Base-by-base conservation (phyloP, 2,888 invertebrate genomes). In the Mythimna loreyi region DNA sequence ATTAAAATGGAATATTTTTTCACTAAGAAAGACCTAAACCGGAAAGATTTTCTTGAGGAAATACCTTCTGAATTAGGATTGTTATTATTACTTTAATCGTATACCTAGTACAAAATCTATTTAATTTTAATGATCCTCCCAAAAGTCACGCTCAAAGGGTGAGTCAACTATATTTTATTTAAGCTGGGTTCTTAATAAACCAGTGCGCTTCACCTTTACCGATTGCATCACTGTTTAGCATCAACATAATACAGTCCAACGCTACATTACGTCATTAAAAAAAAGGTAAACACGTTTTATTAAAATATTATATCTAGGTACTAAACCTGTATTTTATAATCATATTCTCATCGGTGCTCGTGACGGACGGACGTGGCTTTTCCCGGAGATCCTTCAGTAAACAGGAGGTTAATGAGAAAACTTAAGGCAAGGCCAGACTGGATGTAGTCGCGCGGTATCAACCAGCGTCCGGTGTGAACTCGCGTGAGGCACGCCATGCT, bases 371-470 rank as follows among this genome's bases (percentile, higher is more conserved):
- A 66, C 61, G 67, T 68, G n/a, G 36, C 47, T 50, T 55, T 74
- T 64, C 45, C 55, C 56, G 30, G 33, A 73, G 63, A 73, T 78
- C 69, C 68, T 71, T 28, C 33, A 78, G 73, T 68, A 75, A 85
- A 81, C 67, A 75, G 58, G 67, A 69, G 63, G 68, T 77, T 84
- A 85, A 83, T 83, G 83, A 85, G 82, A 85, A 85, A 84, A 85
- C 85, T 85, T 81, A 70, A 64, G 47, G 57, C 62, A 75, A 78
- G 62, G 69, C 59, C 67, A 68, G 61, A 72, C 50, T 57, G 45
- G 33, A 70, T 62, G 40, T 56, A 58, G 65, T 47, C 40, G 49
- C 28, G 62, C 36, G 50, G 57, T 64, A 75, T 82, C 70, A 75
- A 47, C 16, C 55, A 55, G 49, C 67, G 70, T 79, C 82, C 84